A percentile compares a stretch with the other conserved stretches of the same genome.
These are phyloP conservation scores for Muscidifurax raptorellus DNA, from an alignment of 1,140 invertebrate species.

Conservation along the genomic window DNA sequence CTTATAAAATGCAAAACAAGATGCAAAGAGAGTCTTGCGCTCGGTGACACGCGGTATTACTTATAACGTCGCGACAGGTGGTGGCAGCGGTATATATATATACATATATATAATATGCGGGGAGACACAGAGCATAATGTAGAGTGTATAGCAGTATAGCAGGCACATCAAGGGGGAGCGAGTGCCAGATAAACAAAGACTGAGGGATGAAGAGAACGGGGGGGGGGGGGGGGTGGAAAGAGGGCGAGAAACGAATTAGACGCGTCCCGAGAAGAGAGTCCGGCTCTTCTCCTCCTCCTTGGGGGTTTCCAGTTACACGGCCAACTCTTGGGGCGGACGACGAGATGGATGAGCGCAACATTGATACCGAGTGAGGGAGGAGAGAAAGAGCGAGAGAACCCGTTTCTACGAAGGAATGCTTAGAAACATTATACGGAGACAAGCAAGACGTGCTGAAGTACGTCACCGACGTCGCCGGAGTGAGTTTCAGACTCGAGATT, in stretches of 20 bases:
- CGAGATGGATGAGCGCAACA: constrained; percentile 64
- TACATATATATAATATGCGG: too few relatives aligned
- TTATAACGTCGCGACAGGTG: constrained; percentile 45
- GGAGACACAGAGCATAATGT: too few relatives aligned
- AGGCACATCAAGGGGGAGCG: constrained; percentile 20
- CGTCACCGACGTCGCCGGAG: constrained; percentile 29
- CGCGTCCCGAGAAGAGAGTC: constrained; percentile 55
- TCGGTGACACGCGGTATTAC: not conserved
- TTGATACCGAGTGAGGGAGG: constrained; percentile 57
- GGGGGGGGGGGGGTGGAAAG: too few relatives aligned
- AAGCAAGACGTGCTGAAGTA: constrained; percentile 12
- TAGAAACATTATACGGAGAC: constrained; percentile 62
- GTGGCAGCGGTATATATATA: not conserved
- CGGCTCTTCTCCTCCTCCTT: constrained; percentile 45
- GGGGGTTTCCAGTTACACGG: constrained; percentile 67
- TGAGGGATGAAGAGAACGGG: not conserved
- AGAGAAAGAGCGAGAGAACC: constrained; percentile 31
- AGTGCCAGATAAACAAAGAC: constrained; percentile 47
- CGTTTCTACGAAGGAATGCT: constrained; percentile 63
- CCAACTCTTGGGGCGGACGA: constrained; percentile 61
- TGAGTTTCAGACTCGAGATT: not conserved
- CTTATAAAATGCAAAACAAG: constrained; percentile 24
- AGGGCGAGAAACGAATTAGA: constrained; percentile 67
- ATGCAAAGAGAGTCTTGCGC: not conserved
- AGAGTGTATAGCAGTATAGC: too few relatives aligned